phyloP scores from a whole-genome alignment of 2,113 vertebrate species.

The Struthidea cinerea region DNA sequence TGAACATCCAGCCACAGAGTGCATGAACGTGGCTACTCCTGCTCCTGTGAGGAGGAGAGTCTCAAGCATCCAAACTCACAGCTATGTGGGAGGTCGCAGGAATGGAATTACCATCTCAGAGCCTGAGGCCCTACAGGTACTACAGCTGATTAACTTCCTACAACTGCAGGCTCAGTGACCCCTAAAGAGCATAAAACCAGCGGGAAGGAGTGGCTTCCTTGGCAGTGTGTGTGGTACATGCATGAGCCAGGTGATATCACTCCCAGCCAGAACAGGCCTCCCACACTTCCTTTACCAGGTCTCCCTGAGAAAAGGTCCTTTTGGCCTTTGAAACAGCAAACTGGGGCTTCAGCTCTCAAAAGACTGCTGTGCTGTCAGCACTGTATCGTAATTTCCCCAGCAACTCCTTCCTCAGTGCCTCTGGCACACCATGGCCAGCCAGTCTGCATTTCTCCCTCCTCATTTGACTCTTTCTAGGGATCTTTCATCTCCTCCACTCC shows the following conservation, averaged over 20 bases:
- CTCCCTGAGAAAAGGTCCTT: neutral
- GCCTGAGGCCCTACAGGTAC: neutral
- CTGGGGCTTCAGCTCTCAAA: neutral
- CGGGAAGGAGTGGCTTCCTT: neutral
- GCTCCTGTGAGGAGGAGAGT: neutral
- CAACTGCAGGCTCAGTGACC: neutral
- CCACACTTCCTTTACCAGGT: neutral
- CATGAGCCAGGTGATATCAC: neutral
- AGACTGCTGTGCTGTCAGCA: neutral
- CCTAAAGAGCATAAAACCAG: neutral
- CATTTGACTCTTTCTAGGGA: neutral
- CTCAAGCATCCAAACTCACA: neutral
- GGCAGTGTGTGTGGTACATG: neutral
- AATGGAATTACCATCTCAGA: neutral
- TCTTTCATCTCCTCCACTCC: neutral
- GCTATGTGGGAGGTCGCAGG: neutral
- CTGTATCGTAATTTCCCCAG: neutral
- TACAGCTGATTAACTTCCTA: neutral
- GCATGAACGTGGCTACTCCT: rapidly evolving
- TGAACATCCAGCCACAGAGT: neutral
- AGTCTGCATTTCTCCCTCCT: neutral
- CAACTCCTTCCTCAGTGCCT: neutral
- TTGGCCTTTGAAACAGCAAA: neutral
- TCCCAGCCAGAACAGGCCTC: neutral
- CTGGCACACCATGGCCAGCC: neutral